Evolutionary conservation across 2,113 vertebrate species (phyloP), one percentile per base, ranked within the genome.

Genomic region (Solea senegalensis): DNA sequence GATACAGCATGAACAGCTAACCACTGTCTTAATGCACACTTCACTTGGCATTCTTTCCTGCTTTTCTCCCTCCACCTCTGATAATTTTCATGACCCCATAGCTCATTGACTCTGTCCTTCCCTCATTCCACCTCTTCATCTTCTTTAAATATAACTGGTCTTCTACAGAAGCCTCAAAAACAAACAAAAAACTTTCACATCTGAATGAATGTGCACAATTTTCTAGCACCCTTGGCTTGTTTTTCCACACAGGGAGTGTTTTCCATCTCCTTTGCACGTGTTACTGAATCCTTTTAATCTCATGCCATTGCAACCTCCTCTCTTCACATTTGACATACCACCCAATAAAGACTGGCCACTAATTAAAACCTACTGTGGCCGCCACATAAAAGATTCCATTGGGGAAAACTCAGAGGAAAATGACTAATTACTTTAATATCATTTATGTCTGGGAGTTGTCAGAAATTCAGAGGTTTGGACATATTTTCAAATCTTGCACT

Each of bases 1-100:
- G 95, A 96, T 97, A 97, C 95, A 93, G 95, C 95, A 96, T 94
- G 97, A 97, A 96, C 95, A 96, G 95, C 95, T 95, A 93, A 94
- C 96, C 96, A 67, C 96, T 93, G 93, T 95, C 94, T 85, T 95
- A 81, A 95, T 95, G 93, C 93, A 92, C 91, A 86, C 84, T 86
- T 84, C 60, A 56, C 85, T 86, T 73, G 73, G 78, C 74, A 49
- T 56, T 44, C 49, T 28, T 68, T 93, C 13, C 65, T 69, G 59
- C 88, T 85, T 71, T 59, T 87, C 70, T 70, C 40, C 90, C 89
- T 94, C 74, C 69, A 84, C 61, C 65, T 83, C 48, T 85, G 85
- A 90, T 92, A 71, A 81, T 89, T 65, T 58, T 67, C 55, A 26
- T 81, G 48, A 77, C 81, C 76, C 78, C 88, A 88, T 87, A 83